These are phyloP conservation scores for Centropyge bicolor DNA, from an alignment of 2,797 vertebrate genomes.

Conservation along the genomic window DNA sequence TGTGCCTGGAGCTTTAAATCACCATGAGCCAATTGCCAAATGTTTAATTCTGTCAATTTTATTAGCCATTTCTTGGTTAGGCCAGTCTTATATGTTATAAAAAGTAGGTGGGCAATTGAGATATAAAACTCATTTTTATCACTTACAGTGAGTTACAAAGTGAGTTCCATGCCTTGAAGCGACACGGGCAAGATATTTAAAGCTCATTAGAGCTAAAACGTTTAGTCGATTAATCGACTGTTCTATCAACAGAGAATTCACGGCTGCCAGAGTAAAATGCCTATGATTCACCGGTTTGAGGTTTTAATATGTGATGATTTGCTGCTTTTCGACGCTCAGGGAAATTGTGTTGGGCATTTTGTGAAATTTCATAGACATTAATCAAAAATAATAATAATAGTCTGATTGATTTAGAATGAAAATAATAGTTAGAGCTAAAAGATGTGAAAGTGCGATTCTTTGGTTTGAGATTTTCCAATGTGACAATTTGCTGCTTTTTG, in stretches of 20 bases:
- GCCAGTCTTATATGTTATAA: background rate
- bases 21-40: background rate
- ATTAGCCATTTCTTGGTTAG: background rate
- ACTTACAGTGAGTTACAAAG: background rate
- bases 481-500: constrained; percentile 1
- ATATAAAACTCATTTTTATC: constrained; percentile 1
- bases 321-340: background rate
- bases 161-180: background rate
- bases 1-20: constrained; percentile 27
- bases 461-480: background rate
- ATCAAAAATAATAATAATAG: background rate
- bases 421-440: background rate
- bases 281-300: background rate
- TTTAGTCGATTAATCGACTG: constrained; percentile 3
- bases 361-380: background rate
- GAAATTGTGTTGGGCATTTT: background rate
- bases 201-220: constrained; percentile 8
- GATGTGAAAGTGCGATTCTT: background rate
- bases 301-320: background rate
- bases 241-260: background rate
- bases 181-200: background rate
- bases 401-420: background rate
- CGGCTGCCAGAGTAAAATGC: background rate
- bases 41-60: constrained; percentile 4
- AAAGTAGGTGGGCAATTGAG: background rate